Conservation (phyloP, 1,140 invertebrate species). For the Anoplolepis gracilipes region DNA sequence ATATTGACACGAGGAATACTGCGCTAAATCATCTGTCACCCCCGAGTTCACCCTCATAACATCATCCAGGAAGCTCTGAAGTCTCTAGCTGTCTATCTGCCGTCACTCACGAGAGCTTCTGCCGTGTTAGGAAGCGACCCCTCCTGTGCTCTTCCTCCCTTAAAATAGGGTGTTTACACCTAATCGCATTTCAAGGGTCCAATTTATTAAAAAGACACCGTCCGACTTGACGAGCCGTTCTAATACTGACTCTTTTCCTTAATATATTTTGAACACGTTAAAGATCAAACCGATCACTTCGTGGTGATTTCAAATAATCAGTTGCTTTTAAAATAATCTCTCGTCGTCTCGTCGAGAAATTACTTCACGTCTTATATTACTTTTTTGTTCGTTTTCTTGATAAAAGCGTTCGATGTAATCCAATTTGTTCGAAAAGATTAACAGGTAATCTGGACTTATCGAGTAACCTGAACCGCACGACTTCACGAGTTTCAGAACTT, state of each 20-base stretch:
- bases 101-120: slow-evolving; percentile 76
- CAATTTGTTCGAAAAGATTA: slow-evolving; percentile 57
- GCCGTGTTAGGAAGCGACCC: slow-evolving; percentile 70
- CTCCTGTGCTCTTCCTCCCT: slow-evolving; percentile 68
- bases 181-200: slow-evolving; percentile 76
- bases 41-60: slow-evolving; percentile 67
- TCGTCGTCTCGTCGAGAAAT: not conserved
- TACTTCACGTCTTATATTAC: not conserved
- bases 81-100: slow-evolving; percentile 79
- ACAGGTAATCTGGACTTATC: slow-evolving; percentile 50
- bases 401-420: slow-evolving; percentile 31
- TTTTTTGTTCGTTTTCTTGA: not conserved
- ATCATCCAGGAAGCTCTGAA: slow-evolving; percentile 75
- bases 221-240: slow-evolving; percentile 21
- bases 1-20: slow-evolving; percentile 79
- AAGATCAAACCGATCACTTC: not conserved
- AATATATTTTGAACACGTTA: not conserved
- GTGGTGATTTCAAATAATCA: not conserved
- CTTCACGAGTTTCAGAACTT: slow-evolving; percentile 35
- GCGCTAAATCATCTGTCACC: slow-evolving; percentile 82
- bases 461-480: slow-evolving; percentile 36
- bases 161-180: slow-evolving; percentile 78
- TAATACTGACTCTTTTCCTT: slow-evolving; percentile 16
- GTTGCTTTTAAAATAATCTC: not conserved
- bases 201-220: slow-evolving; percentile 78